A percentile compares a stretch with the other conserved stretches of the same genome.
These are phyloP conservation scores for Cyclophora punctaria DNA, from an alignment of 2,888 invertebrate genomes.

Conservation along the genomic window DNA sequence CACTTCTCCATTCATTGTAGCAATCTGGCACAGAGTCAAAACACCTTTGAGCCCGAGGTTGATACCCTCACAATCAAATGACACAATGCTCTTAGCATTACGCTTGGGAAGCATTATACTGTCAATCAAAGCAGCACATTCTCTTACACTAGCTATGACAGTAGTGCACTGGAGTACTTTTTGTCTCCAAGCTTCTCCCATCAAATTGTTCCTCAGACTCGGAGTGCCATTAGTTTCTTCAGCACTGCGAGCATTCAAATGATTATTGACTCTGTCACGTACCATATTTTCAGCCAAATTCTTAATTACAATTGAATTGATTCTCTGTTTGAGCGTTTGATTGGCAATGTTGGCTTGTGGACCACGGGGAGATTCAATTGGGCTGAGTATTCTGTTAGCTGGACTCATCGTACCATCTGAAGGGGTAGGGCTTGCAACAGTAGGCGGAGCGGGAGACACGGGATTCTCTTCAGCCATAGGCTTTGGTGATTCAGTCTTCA, in stretches of 20 bases:
- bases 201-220: slow-evolving; percentile 57
- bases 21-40: slow-evolving; percentile 89
- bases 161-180: slow-evolving; percentile 87
- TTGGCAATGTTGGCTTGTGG: slow-evolving; percentile 75
- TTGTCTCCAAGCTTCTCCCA: slow-evolving; percentile 86
- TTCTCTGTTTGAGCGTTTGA: slow-evolving; percentile 89
- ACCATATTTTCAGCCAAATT: slow-evolving; percentile 90
- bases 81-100: slow-evolving; percentile 78
- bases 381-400: slow-evolving; percentile 69
- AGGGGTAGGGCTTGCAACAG: slow-evolving; percentile 59
- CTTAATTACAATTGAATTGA: slow-evolving; percentile 90
- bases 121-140: slow-evolving; percentile 84
- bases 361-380: slow-evolving; percentile 65
- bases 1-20: slow-evolving; percentile 86
- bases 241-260: slow-evolving; percentile 57
- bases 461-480: slow-evolving; percentile 57
- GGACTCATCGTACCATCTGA: slow-evolving; percentile 63
- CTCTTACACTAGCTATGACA: slow-evolving; percentile 86
- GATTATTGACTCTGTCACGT: slow-evolving; percentile 64
- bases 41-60: slow-evolving; percentile 93
- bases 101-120: slow-evolving; percentile 79
- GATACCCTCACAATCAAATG: slow-evolving; percentile 94
- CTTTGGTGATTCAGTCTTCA: slow-evolving; percentile 70
- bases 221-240: slow-evolving; percentile 63
- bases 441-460: slow-evolving; percentile 49